Evolutionary conservation across 2,113 vertebrate species (phyloP).

Genomic region (Microcebus lehilahytsara): DNA sequence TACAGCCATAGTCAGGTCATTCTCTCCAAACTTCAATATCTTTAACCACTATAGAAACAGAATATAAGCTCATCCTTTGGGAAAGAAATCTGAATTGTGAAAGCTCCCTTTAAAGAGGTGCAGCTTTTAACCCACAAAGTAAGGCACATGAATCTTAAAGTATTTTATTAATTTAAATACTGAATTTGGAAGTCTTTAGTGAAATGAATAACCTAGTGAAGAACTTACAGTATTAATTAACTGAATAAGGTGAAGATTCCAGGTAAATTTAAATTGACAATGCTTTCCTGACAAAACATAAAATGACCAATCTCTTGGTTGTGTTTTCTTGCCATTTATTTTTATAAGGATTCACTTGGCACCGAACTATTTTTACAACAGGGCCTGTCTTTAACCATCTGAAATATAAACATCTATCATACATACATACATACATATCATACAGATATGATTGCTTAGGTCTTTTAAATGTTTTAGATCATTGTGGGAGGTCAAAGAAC

Average conservation of each 20-base stretch:
- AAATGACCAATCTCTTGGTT: neutral
- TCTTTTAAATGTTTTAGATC: constrained; percentile 22
- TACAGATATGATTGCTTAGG: neutral
- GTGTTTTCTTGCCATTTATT: neutral
- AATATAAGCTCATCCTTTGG: neutral
- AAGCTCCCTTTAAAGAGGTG: neutral
- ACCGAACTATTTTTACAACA: constrained; percentile 5
- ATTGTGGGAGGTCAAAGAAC: neutral
- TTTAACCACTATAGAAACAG: neutral
- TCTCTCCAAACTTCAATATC: neutral
- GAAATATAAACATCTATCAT: neutral
- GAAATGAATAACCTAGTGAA: neutral
- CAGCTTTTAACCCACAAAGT: neutral
- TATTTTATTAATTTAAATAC: neutral
- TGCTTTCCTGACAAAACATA: neutral
- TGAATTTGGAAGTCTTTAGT: neutral
- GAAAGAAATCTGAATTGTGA: neutral
- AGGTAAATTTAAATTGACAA: neutral
- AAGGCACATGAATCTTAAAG: neutral
- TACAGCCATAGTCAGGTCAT: neutral
- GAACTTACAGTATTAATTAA: neutral
- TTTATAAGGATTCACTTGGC: neutral
- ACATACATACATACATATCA: too few species aligned
- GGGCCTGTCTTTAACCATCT: neutral
- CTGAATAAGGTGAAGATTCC: neutral